A percentile compares a stretch with the other conserved stretches of the same genome.
phyloP scores from a whole-genome alignment of 1,140 invertebrate species.

The Eciton burchellii region DNA sequence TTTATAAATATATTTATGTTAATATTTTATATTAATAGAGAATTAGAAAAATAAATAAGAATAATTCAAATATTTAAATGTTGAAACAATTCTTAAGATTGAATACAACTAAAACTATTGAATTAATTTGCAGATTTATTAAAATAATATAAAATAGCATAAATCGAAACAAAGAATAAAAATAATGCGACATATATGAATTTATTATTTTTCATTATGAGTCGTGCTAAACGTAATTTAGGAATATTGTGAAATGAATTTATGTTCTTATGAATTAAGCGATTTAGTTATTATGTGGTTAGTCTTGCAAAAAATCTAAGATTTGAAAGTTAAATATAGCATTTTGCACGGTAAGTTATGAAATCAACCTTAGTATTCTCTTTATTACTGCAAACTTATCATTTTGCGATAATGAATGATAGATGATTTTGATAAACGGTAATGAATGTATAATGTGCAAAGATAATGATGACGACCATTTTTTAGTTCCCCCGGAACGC shows the following conservation, averaged over 20 bases:
- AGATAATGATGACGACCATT: neutral
- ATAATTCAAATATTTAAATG: no score
- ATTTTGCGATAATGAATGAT: no score
- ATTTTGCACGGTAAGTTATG: slow-evolving; percentile 4
- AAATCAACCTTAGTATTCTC: slow-evolving; percentile 53
- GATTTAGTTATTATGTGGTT: slow-evolving; percentile 14
- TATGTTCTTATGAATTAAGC: neutral
- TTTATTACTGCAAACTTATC: no score
- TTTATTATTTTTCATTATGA: neutral
- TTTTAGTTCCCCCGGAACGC: slow-evolving; percentile 92
- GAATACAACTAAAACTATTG: no score
- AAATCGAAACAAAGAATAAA: neutral
- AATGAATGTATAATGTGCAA: no score
- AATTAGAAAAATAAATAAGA: no score
- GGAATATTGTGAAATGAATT: neutral
- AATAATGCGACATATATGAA: neutral
- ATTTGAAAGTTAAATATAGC: slow-evolving; percentile 14
- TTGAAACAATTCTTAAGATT: no score
- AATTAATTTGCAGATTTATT: no score
- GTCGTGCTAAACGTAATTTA: neutral
- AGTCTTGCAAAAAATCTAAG: slow-evolving; percentile 1
- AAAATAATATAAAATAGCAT: no score
- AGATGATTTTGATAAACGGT: no score
- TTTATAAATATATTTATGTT: no score
- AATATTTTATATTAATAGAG: no score